Evolutionary conservation across 2,888 invertebrate species (phyloP).

Genomic region (Antitype chi): DNA sequence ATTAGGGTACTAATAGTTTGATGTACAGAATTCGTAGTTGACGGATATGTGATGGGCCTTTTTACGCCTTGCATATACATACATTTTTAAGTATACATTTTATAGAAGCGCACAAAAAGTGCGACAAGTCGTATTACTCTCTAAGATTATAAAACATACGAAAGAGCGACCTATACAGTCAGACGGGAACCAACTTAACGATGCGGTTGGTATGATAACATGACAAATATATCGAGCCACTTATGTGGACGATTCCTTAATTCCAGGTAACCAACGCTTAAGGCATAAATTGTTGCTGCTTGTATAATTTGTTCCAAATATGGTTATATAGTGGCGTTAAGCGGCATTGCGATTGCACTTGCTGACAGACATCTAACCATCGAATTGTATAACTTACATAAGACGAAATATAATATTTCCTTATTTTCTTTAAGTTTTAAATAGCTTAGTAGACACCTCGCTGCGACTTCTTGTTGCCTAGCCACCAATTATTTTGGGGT

Average conservation of each 20-base stretch:
- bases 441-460: no score
- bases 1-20: no score
- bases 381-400: neutral
- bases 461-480: no score
- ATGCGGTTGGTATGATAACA: conserved; percentile 7
- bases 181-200: conserved; percentile 12
- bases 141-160: conserved; percentile 7
- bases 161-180: neutral
- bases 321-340: conserved; percentile 13
- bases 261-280: conserved; percentile 18
- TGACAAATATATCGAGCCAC: conserved; percentile 3
- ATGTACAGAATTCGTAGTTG: no score
- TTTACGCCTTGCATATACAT: no score
- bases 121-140: neutral
- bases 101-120: no score
- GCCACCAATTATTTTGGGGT: no score
- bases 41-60: no score
- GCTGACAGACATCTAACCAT: neutral
- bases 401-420: neutral
- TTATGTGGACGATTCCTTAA: neutral
- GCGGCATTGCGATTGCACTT: conserved; percentile 5
- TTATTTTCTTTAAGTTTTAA: neutral
- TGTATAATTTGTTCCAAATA: neutral
- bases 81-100: no score
- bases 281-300: conserved; percentile 13